These are phyloP conservation scores for Panthera leo DNA, from an alignment of 2,113 vertebrate species.

Conservation along the genomic window DNA sequence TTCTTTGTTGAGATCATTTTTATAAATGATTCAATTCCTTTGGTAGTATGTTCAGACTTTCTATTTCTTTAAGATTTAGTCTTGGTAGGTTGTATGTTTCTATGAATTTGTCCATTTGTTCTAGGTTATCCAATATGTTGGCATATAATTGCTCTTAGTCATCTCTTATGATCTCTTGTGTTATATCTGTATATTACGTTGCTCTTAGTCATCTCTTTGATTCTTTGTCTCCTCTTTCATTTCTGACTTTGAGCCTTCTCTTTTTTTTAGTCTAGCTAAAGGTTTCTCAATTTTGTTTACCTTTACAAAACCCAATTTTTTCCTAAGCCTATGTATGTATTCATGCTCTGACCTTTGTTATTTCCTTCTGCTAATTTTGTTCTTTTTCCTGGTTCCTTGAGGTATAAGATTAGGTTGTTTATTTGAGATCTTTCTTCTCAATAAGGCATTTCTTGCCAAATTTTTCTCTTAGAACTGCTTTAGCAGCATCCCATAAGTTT, in stretches of 20 bases:
- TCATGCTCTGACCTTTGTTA: not conserved
- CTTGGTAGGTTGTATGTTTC: not conserved
- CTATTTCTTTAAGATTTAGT: not conserved
- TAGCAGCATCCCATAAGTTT: not conserved
- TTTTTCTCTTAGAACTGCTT: not conserved
- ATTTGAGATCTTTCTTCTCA: not conserved
- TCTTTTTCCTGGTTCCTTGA: not conserved
- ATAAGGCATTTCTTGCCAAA: not conserved
- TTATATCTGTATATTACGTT: not conserved
- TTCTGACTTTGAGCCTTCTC: not conserved
- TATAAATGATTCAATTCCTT: not conserved
- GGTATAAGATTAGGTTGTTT: not conserved
- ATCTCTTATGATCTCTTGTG: not conserved
- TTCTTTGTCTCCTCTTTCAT: not conserved
- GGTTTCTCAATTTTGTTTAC: not conserved
- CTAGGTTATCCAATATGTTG: not conserved
- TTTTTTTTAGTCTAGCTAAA: not conserved
- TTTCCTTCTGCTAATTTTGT: not conserved
- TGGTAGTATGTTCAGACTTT: not conserved
- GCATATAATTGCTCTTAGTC: not conserved
- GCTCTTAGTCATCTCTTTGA: not conserved
- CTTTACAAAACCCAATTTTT: not conserved
- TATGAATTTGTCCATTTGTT: not conserved
- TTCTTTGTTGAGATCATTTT: not conserved
- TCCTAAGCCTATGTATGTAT: not conserved